These are phyloP conservation scores for Tarsius wallacei DNA, from an alignment of 2,797 vertebrate species.

Conservation along the genomic window DNA sequence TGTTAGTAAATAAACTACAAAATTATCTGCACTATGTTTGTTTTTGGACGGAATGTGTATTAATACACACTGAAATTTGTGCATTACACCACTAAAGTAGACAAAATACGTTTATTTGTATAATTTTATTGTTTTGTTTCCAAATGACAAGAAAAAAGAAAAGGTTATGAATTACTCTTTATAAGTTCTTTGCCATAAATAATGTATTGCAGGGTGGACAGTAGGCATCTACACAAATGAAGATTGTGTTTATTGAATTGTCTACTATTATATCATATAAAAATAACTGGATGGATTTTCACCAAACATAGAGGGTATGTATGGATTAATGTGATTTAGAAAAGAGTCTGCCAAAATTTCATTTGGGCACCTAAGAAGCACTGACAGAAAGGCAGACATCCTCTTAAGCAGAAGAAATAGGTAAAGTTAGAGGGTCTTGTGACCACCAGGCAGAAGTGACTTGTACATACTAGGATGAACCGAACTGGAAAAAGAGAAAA, in stretches of 20 bases:
- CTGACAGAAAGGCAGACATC: background rate
- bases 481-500: background rate
- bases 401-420: background rate
- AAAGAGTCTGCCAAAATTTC: background rate
- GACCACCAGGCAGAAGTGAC: background rate
- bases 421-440: background rate
- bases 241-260: background rate
- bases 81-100: background rate
- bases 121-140: constrained; percentile 53
- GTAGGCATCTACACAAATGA: background rate
- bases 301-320: background rate
- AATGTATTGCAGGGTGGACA: background rate
- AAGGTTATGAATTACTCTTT: background rate
- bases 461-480: background rate
- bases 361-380: background rate
- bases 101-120: constrained; percentile 47
- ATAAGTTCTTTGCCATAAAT: constrained; percentile 4
- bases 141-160: constrained; percentile 31
- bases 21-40: background rate
- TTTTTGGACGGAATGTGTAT: background rate
- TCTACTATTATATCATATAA: background rate
- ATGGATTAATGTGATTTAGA: background rate
- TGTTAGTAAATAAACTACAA: constrained; percentile 36
- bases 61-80: constrained; percentile 6
- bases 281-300: constrained; percentile 44